Evolutionary conservation across 2,888 invertebrate genomes (phyloP).

Genomic region (Urechis unicinctus): DNA sequence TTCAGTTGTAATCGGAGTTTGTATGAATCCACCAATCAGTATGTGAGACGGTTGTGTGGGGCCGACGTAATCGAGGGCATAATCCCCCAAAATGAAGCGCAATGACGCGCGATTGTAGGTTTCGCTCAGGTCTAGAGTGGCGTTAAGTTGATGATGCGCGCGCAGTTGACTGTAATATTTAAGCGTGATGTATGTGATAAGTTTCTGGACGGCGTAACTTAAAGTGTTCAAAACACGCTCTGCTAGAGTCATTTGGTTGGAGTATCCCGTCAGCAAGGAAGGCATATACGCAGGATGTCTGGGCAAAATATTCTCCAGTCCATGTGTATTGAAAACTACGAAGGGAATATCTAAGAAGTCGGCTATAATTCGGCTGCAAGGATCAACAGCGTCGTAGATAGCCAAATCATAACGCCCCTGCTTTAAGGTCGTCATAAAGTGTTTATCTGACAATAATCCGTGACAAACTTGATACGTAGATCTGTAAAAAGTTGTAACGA

Average conservation of each 20-base stretch:
- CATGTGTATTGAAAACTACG: constrained; percentile 13
- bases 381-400: constrained; percentile 15
- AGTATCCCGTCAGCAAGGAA: constrained; percentile 10
- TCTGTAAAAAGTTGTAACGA: constrained; percentile 6
- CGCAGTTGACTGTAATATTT: constrained; percentile 9
- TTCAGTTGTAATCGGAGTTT: neutral
- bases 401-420: constrained; percentile 7
- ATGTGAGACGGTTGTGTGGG: constrained; percentile 11
- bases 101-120: constrained; percentile 9
- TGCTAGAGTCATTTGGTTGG: constrained; percentile 10
- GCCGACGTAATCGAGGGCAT: constrained; percentile 14
- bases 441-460: constrained; percentile 2
- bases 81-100: constrained; percentile 13
- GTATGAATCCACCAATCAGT: constrained; percentile 10
- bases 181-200: constrained; percentile 7
- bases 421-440: constrained; percentile 5
- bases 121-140: constrained; percentile 4
- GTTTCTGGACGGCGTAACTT: constrained; percentile 8
- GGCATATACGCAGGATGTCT: constrained; percentile 14
- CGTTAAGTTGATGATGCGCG: constrained; percentile 5
- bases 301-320: constrained; percentile 8
- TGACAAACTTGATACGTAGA: constrained; percentile 9
- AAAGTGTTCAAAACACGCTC: constrained; percentile 13
- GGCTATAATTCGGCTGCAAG: constrained; percentile 12
- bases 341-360: constrained; percentile 14